These are phyloP conservation scores for Prionailurus viverrinus DNA, from an alignment of 2,113 vertebrate species.

Conservation along the genomic window DNA sequence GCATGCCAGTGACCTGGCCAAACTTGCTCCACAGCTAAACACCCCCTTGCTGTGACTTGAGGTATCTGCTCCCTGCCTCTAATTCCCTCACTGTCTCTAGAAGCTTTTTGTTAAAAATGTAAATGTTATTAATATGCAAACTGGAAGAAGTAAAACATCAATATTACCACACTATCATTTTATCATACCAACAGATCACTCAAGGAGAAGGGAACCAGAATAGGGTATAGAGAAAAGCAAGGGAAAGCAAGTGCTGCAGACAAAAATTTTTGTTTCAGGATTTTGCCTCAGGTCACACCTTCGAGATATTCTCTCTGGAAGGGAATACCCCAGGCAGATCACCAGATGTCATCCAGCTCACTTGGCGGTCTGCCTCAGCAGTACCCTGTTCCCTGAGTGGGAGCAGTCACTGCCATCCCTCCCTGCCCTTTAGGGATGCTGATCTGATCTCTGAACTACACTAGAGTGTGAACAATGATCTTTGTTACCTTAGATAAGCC, in stretches of 20 bases:
- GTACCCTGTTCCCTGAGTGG: neutral
- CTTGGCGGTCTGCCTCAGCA: neutral
- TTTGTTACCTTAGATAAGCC: neutral
- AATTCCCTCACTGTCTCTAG: neutral
- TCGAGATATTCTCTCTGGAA: neutral
- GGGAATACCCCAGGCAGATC: neutral
- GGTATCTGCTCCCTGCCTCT: neutral
- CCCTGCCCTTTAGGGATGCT: neutral
- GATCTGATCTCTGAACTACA: neutral
- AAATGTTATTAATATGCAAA: conserved; percentile 19
- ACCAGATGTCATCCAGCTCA: neutral
- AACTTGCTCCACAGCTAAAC: no score
- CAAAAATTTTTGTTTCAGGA: neutral
- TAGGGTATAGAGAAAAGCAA: neutral
- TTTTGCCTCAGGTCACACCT: neutral
- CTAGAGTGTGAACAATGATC: neutral
- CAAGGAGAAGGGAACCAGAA: neutral
- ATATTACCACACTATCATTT: neutral
- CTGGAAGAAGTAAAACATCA: neutral
- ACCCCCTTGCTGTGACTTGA: neutral
- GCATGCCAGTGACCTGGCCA: neutral
- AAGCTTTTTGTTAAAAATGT: conserved; percentile 37
- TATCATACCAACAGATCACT: neutral
- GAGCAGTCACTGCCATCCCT: neutral
- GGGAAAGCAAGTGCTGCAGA: neutral